Evolutionary conservation across 1,140 invertebrate genomes (phyloP).

Genomic region (silkworm (Bombyx mori)): ASM3026992v2 NC_085110.1:6861001-6861500

Average conservation of each 20-base stretch:
- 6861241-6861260: constrained; percentile 39
- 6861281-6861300: constrained; percentile 39
- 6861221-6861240: constrained; percentile 63
- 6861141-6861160: too few relatives aligned
- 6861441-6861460: constrained; percentile 5
- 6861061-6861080: neutral
- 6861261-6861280: constrained; percentile 47
- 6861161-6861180: constrained; percentile 5
- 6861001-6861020: constrained; percentile 60
- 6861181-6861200: constrained; percentile 44
- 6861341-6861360: neutral
- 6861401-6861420: constrained; percentile 38
- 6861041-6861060: neutral
- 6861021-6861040: constrained; percentile 15
- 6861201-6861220: constrained; percentile 54
- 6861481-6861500: constrained; percentile 69
- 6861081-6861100: neutral
- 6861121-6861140: too few relatives aligned
- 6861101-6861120: too few relatives aligned
- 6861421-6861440: constrained; percentile 47
- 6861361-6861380: neutral
- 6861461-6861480: too few relatives aligned
- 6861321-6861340: constrained; percentile 36
- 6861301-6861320: constrained; percentile 30
- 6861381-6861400: neutral